Evolutionary conservation across 1,140 invertebrate genomes (phyloP), one percentile per base, ranked within the genome.

Genomic region (Triops longicaudatus): DNA sequence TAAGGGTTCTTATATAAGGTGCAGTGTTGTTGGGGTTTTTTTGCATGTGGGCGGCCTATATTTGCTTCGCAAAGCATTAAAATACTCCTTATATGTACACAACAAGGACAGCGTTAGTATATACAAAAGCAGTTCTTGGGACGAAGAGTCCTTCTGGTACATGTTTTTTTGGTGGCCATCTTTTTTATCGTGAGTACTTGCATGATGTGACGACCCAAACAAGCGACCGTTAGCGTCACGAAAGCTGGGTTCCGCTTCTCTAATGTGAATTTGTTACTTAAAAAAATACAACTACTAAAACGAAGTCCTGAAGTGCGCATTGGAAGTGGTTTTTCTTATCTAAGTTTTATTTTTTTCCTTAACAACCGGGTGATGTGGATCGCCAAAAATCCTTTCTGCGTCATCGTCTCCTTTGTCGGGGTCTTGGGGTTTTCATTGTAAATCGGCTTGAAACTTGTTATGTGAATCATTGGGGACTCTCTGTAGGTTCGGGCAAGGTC

Each of bases 1-100:
- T 37, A 7, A 37, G 7, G n/a, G 31, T 37, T 37, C 31, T 37
- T 37, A 37, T 37, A 37, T 37, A 7, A 7, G 31, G 7, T 37
- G 31, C 31, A 2, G 31, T 4, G 9, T 63, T 63, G 3, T 63
- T 44, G 43, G 17, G 5, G 43, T 44, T 44, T 63, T 63, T 63
- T 63, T 63, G 50, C 50, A 63, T 14, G 50, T 63, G 50, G 50
- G 50, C 50, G 50, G 50, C 50, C 50, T 63, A 63, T 63, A 63
- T 63, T 37, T 6, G n/a, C 50, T 63, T 63, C 22, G 50, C 50
- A 63, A 63, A 63, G 50, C 50, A 63, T 63, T 37, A 63, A 63
- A 63, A 63, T 63, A 0, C 50, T 63, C 50, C 50, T 63, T 63
- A 63, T 63, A 63, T 63, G 50, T 63, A 22, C 50, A 63, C 22